Base-by-base conservation (phyloP, 2,888 invertebrate species). In the Rugalucina vietnamica region DNA sequence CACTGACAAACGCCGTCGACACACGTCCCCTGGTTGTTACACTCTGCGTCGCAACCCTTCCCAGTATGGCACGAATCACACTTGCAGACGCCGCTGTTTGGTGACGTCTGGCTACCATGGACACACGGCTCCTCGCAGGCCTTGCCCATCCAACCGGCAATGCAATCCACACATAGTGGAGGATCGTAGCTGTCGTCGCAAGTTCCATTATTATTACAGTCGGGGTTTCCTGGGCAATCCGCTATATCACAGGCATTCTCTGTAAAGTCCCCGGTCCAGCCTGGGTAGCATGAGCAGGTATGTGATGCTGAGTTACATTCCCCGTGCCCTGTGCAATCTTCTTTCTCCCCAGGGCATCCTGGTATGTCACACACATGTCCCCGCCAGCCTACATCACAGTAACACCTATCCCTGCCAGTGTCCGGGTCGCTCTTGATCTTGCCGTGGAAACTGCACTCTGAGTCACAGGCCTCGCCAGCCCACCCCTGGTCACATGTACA, bases 141-240 rank as follows among this genome's bases (percentile, higher is more conserved):
- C 14, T 82, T 70, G 21, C 91, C 91, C 89, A 92, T 91, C 89
- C 89, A 92, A 8, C 91, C 91, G 4, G 84, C 34, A 0, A 27
- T 49, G 75, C 91, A 90, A 78, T 90, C 79, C 65, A 88, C 49
- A 85, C 91, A 91, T 43, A 36, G 49, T n/a, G 92, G 92, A 21
- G 89, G 86, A 21, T 89, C 84, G 14, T 81, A 79, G 10, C 81
- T 81, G 18, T 32, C 57, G 65, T 89, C 86, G 81, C 92, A 92
- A 0, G 32, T 77, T 12, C 92, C 92, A 32, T 90, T 79, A 12
- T 71, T 81, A 60, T 87, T 91, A 81, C 92, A 92, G 85, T 92
- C 89, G 0, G 92, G 92, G 34, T 72, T 75, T 21, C 92, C 92
- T 18, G 92, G 91, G 74, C 92, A 92, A 85, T 92, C 92, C 1